Percentiles rank a stretch among this genome's conserved stretches.
Evolutionary conservation across 2,113 vertebrate genomes (phyloP).

Genomic region (Odontesthes bonariensis): DNA sequence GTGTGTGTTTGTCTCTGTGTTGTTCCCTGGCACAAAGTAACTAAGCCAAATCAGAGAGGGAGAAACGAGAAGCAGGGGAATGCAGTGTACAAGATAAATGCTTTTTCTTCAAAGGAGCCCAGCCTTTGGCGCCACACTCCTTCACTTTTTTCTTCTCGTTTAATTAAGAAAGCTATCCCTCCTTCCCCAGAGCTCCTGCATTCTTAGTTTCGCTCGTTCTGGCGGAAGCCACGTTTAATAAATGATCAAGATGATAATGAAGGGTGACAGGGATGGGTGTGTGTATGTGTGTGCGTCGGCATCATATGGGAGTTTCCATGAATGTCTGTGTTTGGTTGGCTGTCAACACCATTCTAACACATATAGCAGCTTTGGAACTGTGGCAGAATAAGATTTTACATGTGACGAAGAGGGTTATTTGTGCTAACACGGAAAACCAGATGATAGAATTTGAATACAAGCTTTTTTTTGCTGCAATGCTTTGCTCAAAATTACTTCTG

Average conservation of each 20-base stretch:
- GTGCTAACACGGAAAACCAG: background rate
- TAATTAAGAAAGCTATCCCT: constrained; percentile 82
- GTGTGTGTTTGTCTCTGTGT: constrained; percentile 8
- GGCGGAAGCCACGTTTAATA: constrained; percentile 75
- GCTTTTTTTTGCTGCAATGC: too few relatives aligned
- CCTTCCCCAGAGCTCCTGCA: constrained; percentile 67
- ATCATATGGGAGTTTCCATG: constrained; percentile 26
- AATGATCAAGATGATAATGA: constrained; percentile 77
- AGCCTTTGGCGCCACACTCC: constrained; percentile 66
- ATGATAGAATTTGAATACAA: too few relatives aligned
- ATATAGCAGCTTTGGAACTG: background rate
- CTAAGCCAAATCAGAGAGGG: constrained; percentile 52
- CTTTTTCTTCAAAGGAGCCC: constrained; percentile 73
- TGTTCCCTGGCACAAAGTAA: constrained; percentile 52
- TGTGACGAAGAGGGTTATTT: constrained; percentile 20
- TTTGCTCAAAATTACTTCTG: too few relatives aligned
- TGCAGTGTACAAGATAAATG: constrained; percentile 74
- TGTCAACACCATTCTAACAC: constrained; percentile 45
- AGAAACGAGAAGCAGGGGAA: constrained; percentile 65
- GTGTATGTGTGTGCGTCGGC: background rate
- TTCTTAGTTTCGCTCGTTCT: constrained; percentile 60
- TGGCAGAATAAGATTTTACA: constrained; percentile 24
- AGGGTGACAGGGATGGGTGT: constrained; percentile 60
- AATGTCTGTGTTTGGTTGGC: constrained; percentile 25
- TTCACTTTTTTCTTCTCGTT: constrained; percentile 68